phyloP scores from a whole-genome alignment of 2,113 vertebrate species.

The Sebastes fasciatus region DNA sequence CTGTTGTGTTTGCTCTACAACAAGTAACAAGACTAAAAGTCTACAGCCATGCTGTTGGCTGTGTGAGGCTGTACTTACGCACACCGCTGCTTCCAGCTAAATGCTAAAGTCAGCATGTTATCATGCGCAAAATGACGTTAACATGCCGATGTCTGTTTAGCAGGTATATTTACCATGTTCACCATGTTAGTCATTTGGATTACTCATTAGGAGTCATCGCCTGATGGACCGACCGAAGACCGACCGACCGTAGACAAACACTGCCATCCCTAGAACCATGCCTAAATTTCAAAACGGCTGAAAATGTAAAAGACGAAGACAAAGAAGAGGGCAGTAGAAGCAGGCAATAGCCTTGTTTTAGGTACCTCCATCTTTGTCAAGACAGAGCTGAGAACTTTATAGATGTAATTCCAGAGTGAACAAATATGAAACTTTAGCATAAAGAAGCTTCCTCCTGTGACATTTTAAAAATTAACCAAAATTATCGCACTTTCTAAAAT shows the following conservation, averaged over 20 bases:
- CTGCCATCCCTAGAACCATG: background rate
- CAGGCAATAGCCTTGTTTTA: background rate
- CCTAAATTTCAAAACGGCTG: background rate
- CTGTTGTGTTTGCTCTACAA: background rate
- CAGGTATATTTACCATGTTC: background rate
- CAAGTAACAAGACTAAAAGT: background rate
- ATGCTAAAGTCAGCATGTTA: background rate
- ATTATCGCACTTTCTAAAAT: no score
- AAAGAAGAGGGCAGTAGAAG: background rate
- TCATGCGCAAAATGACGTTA: background rate
- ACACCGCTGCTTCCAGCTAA: background rate
- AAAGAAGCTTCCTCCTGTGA: background rate
- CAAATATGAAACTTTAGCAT: slow-evolving; percentile 4
- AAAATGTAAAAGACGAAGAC: background rate
- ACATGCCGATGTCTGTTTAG: no score
- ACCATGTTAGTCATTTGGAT: background rate
- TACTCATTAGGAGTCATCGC: background rate
- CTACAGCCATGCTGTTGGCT: background rate
- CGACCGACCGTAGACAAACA: no score
- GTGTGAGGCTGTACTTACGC: background rate
- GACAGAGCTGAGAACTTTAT: background rate
- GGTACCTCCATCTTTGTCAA: background rate
- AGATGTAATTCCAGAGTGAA: background rate
- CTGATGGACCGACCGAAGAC: no score
- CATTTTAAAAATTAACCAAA: background rate